These are phyloP conservation scores for Heliconius hewitsoni DNA, from an alignment of 1,140 invertebrate species.

Conservation along the genomic window DNA sequence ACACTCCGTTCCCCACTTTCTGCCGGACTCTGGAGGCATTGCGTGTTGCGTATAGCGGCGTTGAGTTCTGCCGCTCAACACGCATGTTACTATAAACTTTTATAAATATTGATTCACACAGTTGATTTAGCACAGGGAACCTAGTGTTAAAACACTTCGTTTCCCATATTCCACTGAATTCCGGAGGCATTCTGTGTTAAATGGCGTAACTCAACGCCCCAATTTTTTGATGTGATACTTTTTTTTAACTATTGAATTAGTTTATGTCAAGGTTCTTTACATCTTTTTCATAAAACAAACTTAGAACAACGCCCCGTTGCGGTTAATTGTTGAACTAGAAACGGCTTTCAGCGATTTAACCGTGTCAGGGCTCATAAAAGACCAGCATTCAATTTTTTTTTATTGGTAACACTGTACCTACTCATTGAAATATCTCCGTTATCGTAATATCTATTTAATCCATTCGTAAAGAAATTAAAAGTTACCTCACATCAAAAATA, in stretches of 20 bases:
- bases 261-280: conserved; percentile 18
- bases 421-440: neutral
- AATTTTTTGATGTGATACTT: too few relatives aligned
- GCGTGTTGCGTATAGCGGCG: too few relatives aligned
- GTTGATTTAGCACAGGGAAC: too few relatives aligned
- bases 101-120: too few relatives aligned
- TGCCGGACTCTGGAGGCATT: too few relatives aligned
- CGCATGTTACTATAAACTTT: neutral
- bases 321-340: conserved; percentile 48
- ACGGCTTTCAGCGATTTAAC: conserved; percentile 44
- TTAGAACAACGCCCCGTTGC: conserved; percentile 40
- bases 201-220: too few relatives aligned
- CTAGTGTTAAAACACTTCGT: too few relatives aligned
- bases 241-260: neutral
- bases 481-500: neutral
- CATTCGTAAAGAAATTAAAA: neutral
- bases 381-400: conserved; percentile 20
- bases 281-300: conserved; percentile 15
- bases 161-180: too few relatives aligned
- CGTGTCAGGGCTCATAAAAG: conserved; percentile 43
- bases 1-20: too few relatives aligned
- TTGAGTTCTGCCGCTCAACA: too few relatives aligned
- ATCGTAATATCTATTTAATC: neutral
- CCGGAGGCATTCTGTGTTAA: too few relatives aligned
- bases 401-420: neutral